Evolutionary conservation across 2,797 vertebrate species (phyloP).

Genomic region (Oreonectes daqikongensis): DNA sequence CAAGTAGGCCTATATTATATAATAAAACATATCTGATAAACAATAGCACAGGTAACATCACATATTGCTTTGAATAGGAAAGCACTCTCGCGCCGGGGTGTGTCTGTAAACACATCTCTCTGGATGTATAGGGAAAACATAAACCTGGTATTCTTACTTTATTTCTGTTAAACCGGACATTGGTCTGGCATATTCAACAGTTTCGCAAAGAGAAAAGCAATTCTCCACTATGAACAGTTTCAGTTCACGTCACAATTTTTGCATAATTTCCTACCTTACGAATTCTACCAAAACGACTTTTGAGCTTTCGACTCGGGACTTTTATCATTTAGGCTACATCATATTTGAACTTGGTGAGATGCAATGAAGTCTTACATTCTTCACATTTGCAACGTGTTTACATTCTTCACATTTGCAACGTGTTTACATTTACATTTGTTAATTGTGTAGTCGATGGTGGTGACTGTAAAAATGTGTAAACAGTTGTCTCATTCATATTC

Average conservation of each 20-base stretch:
- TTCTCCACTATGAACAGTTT: too few species aligned
- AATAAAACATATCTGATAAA: neutral
- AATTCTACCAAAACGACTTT: neutral
- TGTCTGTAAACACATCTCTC: slow-evolving; percentile 22
- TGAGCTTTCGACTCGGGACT: neutral
- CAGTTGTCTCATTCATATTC: neutral
- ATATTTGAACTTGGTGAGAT: neutral
- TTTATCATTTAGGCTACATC: neutral
- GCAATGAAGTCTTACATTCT: neutral
- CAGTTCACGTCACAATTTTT: neutral
- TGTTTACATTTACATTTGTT: too few species aligned
- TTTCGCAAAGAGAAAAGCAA: neutral
- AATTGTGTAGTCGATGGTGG: neutral
- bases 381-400: neutral
- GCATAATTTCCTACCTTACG: neutral
- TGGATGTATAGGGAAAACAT: neutral
- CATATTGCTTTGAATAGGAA: slow-evolving; percentile 15
- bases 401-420: neutral
- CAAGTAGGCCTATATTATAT: too few species aligned
- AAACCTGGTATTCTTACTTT: neutral
- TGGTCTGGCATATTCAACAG: neutral
- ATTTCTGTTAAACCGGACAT: neutral
- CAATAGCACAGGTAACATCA: slow-evolving; percentile 22
- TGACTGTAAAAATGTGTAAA: neutral
- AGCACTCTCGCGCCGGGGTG: slow-evolving; percentile 30